Base-by-base conservation (phyloP, 2,888 invertebrate species). In the Drosophila mulleri region DNA sequence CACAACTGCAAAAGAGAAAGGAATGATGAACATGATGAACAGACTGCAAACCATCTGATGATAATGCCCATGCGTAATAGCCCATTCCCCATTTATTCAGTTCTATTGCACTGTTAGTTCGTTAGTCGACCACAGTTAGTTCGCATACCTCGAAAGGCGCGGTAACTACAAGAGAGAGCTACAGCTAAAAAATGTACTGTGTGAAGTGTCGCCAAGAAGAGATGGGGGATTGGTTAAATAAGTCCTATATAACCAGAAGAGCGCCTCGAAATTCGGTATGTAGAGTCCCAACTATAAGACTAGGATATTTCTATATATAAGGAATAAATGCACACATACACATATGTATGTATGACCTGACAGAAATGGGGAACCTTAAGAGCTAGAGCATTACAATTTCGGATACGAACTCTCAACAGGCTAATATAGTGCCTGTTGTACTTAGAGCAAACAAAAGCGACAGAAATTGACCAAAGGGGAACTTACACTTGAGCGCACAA, bases 401-500 rank as follows among this genome's bases (percentile, higher is more conserved):
- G 9, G n/a, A 18, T 9, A 41, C 8, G 9, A 18, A 18, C 42
- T 18, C 4, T 18, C 4, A 42, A 2, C 4, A 4, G 9, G 7
- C n/a, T 14, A 23, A 23, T 23, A 1, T 1, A 23, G 11, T 37
- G 3, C 14, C 14, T 37, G 14, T 37, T 37, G 14, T 14, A n/a
- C n/a, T n/a, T n/a, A 37, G 16, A 2, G 0, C 9, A 18, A 18
- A 18, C n/a, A 8, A 3, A 18, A 18, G 41, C 9, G 41, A n/a
- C 5, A 11, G 2, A 50, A 14, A 11, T 6, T 16, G 47, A 9
- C 0, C 26, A 48, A 29, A 7, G 23, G 4, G 4, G 18, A 20
- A 93, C 94, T 92, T 73, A 95, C 95, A 96, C 93, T 99, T 98
- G 79, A 99, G 93, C 6, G 97, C 97, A 91, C 97, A 97, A 9